A percentile compares a stretch with the other conserved stretches of the same genome.
Evolutionary conservation across 2,113 vertebrate genomes (phyloP).

Genomic region (Glaucomys volans): DNA sequence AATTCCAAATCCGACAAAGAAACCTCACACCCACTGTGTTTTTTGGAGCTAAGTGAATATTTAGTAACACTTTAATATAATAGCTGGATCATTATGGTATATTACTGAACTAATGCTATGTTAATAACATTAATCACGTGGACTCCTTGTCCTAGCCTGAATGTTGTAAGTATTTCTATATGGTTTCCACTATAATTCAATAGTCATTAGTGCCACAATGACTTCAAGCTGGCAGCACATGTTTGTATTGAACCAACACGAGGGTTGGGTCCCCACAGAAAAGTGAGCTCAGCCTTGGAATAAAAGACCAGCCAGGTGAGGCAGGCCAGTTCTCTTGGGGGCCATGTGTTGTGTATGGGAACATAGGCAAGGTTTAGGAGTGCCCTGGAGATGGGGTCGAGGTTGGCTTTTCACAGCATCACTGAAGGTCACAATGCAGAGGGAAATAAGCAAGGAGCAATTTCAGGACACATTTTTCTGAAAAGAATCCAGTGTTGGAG

Average conservation of each 20-base stretch:
- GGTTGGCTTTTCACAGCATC: not conserved
- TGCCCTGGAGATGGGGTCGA: not conserved
- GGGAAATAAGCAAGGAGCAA: not conserved
- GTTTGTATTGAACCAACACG: conserved; percentile 74
- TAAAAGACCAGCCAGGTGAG: not conserved
- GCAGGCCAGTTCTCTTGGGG: not conserved
- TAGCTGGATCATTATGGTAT: conserved; percentile 80
- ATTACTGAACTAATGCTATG: conserved; percentile 79
- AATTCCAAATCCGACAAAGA: conserved; percentile 80
- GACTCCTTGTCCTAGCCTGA: conserved; percentile 64
- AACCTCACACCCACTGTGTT: conserved; percentile 78
- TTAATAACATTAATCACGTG: conserved; percentile 83
- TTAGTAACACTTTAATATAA: conserved; percentile 86
- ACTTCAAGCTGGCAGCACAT: conserved; percentile 80
- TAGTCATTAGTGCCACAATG: conserved; percentile 81
- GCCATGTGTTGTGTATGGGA: not conserved
- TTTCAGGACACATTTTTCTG: not conserved
- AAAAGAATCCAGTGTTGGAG: not conserved
- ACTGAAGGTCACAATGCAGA: not conserved
- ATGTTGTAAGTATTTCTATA: conserved; percentile 76
- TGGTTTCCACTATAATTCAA: conserved; percentile 79
- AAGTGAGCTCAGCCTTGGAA: not conserved
- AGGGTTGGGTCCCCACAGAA: conserved; percentile 10
- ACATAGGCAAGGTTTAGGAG: not conserved
- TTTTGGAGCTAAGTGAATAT: conserved; percentile 84